phyloP scores from a whole-genome alignment of 1,140 invertebrate genomes.

The Pachyrhynchus sulphureomaculatus region DNA sequence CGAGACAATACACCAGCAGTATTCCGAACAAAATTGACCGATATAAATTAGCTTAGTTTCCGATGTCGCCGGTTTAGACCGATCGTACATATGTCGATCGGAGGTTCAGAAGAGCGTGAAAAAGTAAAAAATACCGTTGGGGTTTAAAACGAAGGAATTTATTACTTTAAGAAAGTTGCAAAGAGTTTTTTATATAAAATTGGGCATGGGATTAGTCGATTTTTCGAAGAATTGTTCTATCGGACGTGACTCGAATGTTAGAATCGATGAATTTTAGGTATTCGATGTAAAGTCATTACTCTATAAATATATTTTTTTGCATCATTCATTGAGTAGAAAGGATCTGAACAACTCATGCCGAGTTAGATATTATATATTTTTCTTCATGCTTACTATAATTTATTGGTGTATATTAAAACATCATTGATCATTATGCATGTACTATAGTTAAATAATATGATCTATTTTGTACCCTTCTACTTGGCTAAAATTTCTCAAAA shows the following conservation, averaged over 20 bases:
- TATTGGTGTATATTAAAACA: no score
- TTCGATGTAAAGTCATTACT: no score
- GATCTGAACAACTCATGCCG: no score
- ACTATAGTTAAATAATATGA: no score
- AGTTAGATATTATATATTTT: no score
- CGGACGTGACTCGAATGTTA: slow-evolving; percentile 8
- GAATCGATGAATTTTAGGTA: no score
- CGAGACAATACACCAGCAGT: neutral
- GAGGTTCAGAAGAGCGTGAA: slow-evolving; percentile 9
- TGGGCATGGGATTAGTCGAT: slow-evolving; percentile 9
- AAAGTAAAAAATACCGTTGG: slow-evolving; percentile 15
- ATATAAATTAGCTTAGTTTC: slow-evolving; percentile 19
- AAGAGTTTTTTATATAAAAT: slow-evolving; percentile 6
- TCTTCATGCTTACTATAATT: no score
- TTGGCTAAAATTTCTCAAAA: no score
- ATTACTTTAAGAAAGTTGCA: slow-evolving; percentile 12
- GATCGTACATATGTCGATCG: slow-evolving; percentile 11
- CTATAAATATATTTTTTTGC: no score
- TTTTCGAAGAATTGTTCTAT: slow-evolving; percentile 6
- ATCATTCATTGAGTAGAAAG: no score
- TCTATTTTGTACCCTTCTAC: no score
- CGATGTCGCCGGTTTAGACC: slow-evolving; percentile 10
- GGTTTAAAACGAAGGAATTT: slow-evolving; percentile 14
- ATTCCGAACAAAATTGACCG: slow-evolving; percentile 3
- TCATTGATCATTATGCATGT: no score